Base-by-base conservation (phyloP, 2,797 vertebrate species). In the Macrochelys suwanniensis region DNA sequence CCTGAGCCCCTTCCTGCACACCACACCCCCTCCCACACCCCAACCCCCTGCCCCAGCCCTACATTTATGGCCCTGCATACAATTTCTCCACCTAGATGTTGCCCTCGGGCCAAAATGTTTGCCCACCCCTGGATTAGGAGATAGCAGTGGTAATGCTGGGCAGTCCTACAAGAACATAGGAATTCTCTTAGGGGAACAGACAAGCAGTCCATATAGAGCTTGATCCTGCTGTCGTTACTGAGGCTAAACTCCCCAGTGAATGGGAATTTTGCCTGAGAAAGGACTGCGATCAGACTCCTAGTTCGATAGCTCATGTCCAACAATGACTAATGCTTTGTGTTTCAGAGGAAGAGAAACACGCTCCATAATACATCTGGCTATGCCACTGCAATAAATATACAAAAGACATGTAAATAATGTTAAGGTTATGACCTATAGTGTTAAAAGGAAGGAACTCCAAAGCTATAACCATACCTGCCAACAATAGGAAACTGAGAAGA, bases 381-480 rank as follows among this genome's bases (percentile, higher is more conserved):
- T 80, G 59, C 79, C 85, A 56, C 78, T 1, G n/a, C 91, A 90
- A 91, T 96, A 90, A 95, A 93, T 77, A 93, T 57, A 71, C 59
- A 86, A 74, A 76, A 91, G 85, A 87, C 89, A 86, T 57, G 74
- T 88, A 82, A 95, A 95, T 88, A 91, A 91, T 79, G 82, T 79
- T 57, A 31, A 84, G 94, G 94, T 96, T 89, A 80, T 0, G 90
- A 94, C 92, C 95, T 82, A 82, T 19, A 25, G 26, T 71, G 47
- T 85, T 82, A 89, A 90, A 93, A 95, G 94, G 95, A 97, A 97
- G 94, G 96, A 97, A 96, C 86, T 96, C 86, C 88, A 87, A 90
- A 96, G 85, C 93, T 88, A 93, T 79, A 90, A 84, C 82, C 89
- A 78, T 93, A 96, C 94, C 94, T 97, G 95, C 89, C 28, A 95